Evolutionary conservation across 2,113 vertebrate genomes (phyloP).

Genomic region (Caloenas nicobarica): DNA sequence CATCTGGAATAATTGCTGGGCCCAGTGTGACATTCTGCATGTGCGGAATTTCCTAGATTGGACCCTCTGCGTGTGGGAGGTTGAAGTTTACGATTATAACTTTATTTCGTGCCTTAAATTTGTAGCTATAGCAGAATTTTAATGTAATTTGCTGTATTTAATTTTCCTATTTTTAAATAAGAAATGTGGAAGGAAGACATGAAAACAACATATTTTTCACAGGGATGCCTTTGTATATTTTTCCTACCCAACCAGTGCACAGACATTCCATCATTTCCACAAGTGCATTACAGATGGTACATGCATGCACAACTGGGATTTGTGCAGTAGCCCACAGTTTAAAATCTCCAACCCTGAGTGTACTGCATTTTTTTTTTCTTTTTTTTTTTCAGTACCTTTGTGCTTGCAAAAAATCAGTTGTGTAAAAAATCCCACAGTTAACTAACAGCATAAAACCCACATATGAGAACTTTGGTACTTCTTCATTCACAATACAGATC

Average conservation of each 20-base stretch:
- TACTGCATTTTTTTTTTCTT: neutral
- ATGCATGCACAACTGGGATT: neutral
- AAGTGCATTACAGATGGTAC: fast-evolving
- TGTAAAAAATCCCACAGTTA: neutral
- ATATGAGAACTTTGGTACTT: neutral
- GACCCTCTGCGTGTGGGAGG: neutral
- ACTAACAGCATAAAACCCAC: neutral
- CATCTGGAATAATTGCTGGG: conserved; percentile 25
- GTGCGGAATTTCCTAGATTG: conserved; percentile 2
- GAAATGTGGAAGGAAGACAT: neutral
- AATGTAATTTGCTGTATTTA: neutral
- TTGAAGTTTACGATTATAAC: neutral
- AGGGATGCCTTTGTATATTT: neutral
- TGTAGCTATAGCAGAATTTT: neutral
- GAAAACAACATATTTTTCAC: neutral
- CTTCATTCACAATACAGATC: neutral
- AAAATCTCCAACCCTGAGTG: neutral
- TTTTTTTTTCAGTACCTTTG: neutral
- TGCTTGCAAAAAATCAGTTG: neutral
- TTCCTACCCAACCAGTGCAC: neutral
- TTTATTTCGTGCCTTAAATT: neutral
- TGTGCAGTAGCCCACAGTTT: neutral
- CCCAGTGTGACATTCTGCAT: conserved; percentile 9
- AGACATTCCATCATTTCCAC: neutral
- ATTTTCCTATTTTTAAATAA: neutral